Base-by-base conservation (phyloP, 1,140 invertebrate species). In the Trichomalopsis sarcophagae region DNA sequence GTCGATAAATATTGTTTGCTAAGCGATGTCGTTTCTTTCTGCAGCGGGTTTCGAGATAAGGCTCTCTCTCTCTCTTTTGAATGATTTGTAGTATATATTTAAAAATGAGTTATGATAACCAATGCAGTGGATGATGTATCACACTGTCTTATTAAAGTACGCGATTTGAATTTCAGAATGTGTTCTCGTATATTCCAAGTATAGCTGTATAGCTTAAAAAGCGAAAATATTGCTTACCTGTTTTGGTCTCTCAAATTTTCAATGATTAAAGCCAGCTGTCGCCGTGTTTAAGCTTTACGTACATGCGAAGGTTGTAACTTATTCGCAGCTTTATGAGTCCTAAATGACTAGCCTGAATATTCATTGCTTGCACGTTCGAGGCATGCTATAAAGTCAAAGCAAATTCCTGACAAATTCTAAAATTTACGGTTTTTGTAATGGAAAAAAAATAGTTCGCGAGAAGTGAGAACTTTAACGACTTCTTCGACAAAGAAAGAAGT, bases 221-320 rank as follows among this genome's bases (percentile, higher is more conserved):
- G 40, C 13, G 11, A 55, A 55, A 55, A 55, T 55, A 21, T 55
- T 14, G 17, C 50, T 21, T 55, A 17, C 17, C 55, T 7, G 17
- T n/a, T n/a, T 62, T n/a, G 6, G 17, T 62, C 55, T n/a, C 55
- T n/a, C 1, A 6, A 62, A 62, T 62, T 62, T 62, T 62, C 36
- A 40, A 33, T 75, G 40, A 40, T 75, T 75, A 75, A 23, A 47
- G 44, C 74, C 40, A 76, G 44, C 74, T 76, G 74, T 76, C 44
- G 74, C 74, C 13, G 0, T 44, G 10, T 21, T 74, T 36, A n/a
- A 33, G 30, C 36, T 21, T 40, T 36, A 40, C 73, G 21, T 74
- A 74, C 17, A 36, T 74, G 73, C 36, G 44, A 50, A 11, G 40
- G 21, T 27, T 47, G 23, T 76, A 50, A 76, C 40, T n/a, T 47